A percentile compares a stretch with the other conserved stretches of the same genome.
Conservation (phyloP, 2,888 invertebrate genomes). For the Drosophila prostipennis region DNA sequence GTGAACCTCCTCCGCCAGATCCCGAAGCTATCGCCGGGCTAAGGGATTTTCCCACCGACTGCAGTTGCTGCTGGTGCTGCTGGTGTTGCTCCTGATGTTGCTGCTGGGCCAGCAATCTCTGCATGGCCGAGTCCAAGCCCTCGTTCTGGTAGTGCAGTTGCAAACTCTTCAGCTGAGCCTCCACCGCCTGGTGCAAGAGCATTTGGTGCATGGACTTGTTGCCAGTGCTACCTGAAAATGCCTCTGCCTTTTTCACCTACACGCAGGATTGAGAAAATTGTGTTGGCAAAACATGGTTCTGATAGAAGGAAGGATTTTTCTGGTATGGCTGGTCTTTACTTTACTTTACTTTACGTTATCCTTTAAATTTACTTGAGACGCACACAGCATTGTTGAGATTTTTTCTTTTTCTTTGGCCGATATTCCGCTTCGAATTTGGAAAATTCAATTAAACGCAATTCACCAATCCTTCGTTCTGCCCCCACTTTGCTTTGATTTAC, state of each 20-base stretch:
- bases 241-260: conserved; percentile 46
- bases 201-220: conserved; percentile 68
- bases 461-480: conserved; percentile 81
- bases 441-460: conserved; percentile 56
- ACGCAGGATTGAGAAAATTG: conserved; percentile 61
- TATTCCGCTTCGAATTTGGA: conserved; percentile 68
- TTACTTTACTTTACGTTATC: conserved; percentile 34
- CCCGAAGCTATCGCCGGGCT: conserved; percentile 85
- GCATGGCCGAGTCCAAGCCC: conserved; percentile 64
- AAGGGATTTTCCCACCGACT: conserved; percentile 4
- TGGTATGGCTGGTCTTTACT: conserved; percentile 43
- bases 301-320: conserved; percentile 80
- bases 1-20: conserved; percentile 49
- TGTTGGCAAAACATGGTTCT: conserved; percentile 70
- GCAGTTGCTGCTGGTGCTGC: conserved; percentile 49
- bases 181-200: conserved; percentile 78
- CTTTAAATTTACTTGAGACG: conserved; percentile 31
- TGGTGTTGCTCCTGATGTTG: conserved; percentile 78
- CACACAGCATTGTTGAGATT: conserved; percentile 83
- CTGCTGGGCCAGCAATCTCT: conserved; percentile 74
- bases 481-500: conserved; percentile 56
- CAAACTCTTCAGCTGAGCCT: conserved; percentile 76
- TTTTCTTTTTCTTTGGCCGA: conserved; percentile 84
- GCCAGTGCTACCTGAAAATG: conserved; percentile 27
- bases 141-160: conserved; percentile 79